These are phyloP conservation scores for Lipotes vexillifer DNA, from an alignment of 2,113 vertebrate species.

Conservation along the genomic window DNA sequence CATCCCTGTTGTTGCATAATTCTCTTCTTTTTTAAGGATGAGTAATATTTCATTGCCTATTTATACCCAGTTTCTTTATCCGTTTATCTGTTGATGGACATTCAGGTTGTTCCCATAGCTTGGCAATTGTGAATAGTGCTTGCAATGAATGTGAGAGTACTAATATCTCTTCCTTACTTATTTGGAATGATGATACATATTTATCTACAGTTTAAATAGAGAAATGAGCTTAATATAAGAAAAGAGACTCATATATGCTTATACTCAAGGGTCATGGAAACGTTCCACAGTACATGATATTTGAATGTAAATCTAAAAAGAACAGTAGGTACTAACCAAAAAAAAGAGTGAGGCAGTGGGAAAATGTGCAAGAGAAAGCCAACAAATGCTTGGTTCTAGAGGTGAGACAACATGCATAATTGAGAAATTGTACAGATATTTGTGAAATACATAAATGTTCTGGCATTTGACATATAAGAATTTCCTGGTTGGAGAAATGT, in stretches of 20 bases:
- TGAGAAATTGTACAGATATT: neutral
- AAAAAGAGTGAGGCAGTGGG: neutral
- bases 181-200: neutral
- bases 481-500: neutral
- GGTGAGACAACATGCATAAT: neutral
- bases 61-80: neutral
- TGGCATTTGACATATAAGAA: neutral
- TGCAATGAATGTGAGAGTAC: neutral
- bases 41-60: neutral
- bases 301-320: neutral
- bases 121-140: neutral
- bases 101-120: neutral
- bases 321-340: neutral
- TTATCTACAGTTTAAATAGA: neutral
- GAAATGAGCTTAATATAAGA: neutral
- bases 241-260: neutral
- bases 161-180: neutral
- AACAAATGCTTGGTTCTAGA: neutral
- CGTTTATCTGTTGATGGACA: neutral
- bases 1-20: neutral
- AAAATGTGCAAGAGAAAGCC: neutral
- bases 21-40: neutral
- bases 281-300: neutral
- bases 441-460: neutral
- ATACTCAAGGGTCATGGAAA: neutral